These are phyloP conservation scores for Hemistola chrysoprasaria DNA, from an alignment of 2,888 invertebrate genomes.

Conservation along the genomic window DNA sequence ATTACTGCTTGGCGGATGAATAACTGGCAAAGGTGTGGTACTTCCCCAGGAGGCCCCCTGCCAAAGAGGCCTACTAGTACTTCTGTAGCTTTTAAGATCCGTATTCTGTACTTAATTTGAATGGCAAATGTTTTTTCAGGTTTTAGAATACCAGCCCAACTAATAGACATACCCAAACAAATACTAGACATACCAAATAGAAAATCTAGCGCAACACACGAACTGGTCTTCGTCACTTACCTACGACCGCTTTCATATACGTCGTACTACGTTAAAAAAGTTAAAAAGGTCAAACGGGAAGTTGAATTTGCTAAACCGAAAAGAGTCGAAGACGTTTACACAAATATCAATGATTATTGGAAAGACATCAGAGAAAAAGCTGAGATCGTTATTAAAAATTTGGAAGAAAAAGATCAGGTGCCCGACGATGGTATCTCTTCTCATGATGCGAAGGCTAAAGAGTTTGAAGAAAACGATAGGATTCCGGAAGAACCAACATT, in stretches of 20 bases:
- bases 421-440: no score
- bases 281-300: conserved; percentile 35
- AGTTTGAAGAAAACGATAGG: not conserved
- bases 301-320: conserved; percentile 10
- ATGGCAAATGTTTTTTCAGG: conserved; percentile 66
- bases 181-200: conserved; percentile 84
- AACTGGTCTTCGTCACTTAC: conserved; percentile 87
- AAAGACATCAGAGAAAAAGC: conserved; percentile 23
- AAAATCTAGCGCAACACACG: conserved; percentile 83
- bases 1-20: no score
- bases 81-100: no score
- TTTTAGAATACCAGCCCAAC: conserved; percentile 81
- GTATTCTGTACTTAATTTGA: no score
- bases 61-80: no score
- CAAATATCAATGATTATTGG: conserved; percentile 32
- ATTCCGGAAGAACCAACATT: conserved; percentile 26
- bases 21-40: no score
- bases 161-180: conserved; percentile 83
- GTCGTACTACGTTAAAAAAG: conserved; percentile 78
- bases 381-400: conserved; percentile 38
- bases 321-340: conserved; percentile 9
- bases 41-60: no score
- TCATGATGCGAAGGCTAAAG: conserved; percentile 6
- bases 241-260: conserved; percentile 85
- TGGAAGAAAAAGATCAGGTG: no score